These are phyloP conservation scores for Lasioglossum morio DNA, from an alignment of 2,888 invertebrate species.

Conservation along the genomic window DNA sequence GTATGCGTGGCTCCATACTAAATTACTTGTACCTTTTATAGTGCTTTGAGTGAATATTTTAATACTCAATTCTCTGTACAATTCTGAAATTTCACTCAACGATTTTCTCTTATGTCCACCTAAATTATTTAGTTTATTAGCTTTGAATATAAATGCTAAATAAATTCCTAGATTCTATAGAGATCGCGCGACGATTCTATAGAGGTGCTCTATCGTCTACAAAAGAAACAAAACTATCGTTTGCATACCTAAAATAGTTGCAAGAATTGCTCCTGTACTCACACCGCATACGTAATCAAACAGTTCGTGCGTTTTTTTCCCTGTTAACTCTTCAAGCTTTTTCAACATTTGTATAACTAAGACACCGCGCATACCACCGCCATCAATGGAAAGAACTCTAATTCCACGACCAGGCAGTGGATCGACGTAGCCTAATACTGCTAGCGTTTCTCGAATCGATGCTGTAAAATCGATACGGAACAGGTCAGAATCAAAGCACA, in stretches of 20 bases:
- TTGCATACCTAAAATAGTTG: constrained; percentile 88
- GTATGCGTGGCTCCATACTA: constrained; percentile 95
- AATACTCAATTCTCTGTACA: constrained; percentile 87
- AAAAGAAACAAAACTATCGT: neutral
- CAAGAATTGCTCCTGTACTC: constrained; percentile 93
- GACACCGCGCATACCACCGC: constrained; percentile 95
- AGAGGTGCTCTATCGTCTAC: neutral
- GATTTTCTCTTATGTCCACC: constrained; percentile 86
- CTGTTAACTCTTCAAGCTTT: constrained; percentile 90
- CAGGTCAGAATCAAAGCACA: constrained; percentile 69
- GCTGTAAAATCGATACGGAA: constrained; percentile 63
- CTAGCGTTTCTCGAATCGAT: constrained; percentile 86
- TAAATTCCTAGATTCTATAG: no score
- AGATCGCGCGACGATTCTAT: neutral
- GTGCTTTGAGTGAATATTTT: constrained; percentile 89
- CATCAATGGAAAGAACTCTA: constrained; percentile 93
- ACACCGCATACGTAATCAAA: constrained; percentile 96
- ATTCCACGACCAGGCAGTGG: constrained; percentile 91
- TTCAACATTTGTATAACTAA: constrained; percentile 93
- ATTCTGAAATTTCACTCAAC: constrained; percentile 87
- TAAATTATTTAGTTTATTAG: constrained; percentile 66
- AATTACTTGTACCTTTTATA: constrained; percentile 89
- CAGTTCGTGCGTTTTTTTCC: constrained; percentile 89
- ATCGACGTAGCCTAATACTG: constrained; percentile 90
- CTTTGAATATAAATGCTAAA: neutral